Percentiles rank a stretch among this genome's conserved stretches.
Evolutionary conservation across 2,888 invertebrate genomes (phyloP).

Genomic region (Diarsia mendica): DNA sequence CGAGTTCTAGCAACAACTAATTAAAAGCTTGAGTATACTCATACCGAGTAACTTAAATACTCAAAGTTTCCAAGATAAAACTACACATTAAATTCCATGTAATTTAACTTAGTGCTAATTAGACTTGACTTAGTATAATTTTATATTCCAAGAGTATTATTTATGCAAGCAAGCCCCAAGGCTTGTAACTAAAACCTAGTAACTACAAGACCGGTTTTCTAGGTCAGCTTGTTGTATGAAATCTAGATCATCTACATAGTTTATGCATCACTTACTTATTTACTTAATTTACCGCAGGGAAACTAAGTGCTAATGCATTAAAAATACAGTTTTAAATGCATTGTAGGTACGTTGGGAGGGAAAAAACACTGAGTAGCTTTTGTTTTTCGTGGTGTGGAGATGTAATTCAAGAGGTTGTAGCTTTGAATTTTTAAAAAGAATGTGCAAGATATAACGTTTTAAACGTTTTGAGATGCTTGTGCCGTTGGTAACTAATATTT

Average conservation of each 20-base stretch:
- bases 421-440: neutral
- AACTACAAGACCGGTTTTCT: conserved; percentile 32
- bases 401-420: neutral
- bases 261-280: conserved; percentile 26
- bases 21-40: neutral
- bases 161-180: conserved; percentile 17
- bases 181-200: conserved; percentile 3
- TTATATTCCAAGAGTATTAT: conserved; percentile 21
- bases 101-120: neutral
- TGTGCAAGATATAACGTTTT: no score
- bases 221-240: conserved; percentile 25
- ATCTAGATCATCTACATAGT: conserved; percentile 29
- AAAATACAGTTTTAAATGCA: neutral
- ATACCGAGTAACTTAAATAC: neutral
- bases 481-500: no score
- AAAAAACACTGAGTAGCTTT: neutral
- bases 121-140: neutral
- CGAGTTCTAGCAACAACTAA: neutral
- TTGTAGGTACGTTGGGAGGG: neutral
- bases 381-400: neutral
- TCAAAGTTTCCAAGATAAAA: conserved; percentile 3
- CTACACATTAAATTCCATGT: neutral
- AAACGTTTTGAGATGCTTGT: no score
- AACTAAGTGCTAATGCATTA: conserved; percentile 35
- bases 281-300: conserved; percentile 26